Evolutionary conservation across 2,888 invertebrate genomes (phyloP), one percentile per base, ranked within the genome.

Genomic region (Catonia carolina): DNA sequence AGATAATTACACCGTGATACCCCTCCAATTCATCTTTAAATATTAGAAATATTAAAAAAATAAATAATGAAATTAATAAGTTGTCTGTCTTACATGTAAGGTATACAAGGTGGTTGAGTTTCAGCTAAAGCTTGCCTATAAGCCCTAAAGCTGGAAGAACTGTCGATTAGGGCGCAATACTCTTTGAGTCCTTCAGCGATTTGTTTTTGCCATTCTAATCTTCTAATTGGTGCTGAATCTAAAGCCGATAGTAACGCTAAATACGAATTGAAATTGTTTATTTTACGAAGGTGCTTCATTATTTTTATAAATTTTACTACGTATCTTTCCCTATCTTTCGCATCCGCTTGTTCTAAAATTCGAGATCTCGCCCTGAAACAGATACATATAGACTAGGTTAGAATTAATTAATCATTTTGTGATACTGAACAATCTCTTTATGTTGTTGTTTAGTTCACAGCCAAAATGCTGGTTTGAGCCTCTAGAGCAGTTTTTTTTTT

Each of bases 191-290:
- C 87, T 75, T 97, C 96, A 22, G 87, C 86, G 60, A 94, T 89
- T 65, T 89, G 86, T 69, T 89, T 86, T 69, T 91, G 90, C 91
- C 93, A 94, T 71, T 95, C 98, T 71, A 99, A 78, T 71, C 98
- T 78, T 68, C 84, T 76, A 71, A 92, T 84, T 0, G 99, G 97
- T 3, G 96, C 96, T 17, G 97, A 98, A 74, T 97, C 96, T 66
- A 99, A 75, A 14, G 99, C 99, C 6, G 97, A 96, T 60, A 99
- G 78, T 62, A 99, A 78, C 7, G 99, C 98, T 68, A 99, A 77
- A 77, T 97, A 97, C 42, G 97, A 97, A 77, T 99, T 99, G 75
- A 97, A 99, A 74, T 99, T 99, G 76, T 95, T 96, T 73, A 98
- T 86, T 74, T 96, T 96, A 60, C 97, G 81, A 62, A 99, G 78